Evolutionary conservation across 37 sponge, comb jelly and placozoan genomes (phyloP).

Genomic region (Eunapius fragilis): DNA sequence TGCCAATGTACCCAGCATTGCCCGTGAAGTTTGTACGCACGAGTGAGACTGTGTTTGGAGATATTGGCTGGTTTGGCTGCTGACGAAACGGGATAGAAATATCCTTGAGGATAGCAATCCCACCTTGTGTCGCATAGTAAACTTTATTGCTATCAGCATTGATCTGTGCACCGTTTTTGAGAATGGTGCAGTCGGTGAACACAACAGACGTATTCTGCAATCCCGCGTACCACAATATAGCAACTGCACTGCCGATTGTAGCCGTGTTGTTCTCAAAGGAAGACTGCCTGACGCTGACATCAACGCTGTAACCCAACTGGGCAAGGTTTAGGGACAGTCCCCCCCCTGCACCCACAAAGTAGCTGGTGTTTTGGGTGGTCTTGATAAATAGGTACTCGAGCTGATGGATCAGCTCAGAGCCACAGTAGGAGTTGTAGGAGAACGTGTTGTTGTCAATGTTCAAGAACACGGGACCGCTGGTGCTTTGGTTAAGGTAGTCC

Average conservation of each 20-base stretch:
- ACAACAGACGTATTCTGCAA: neutral
- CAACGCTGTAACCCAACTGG: conserved; percentile 31
- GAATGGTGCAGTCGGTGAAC: conserved; percentile 31
- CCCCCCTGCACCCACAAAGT: conserved; percentile 49
- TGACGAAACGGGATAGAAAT: neutral
- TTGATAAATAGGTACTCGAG: neutral
- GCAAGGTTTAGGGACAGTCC: conserved; percentile 48
- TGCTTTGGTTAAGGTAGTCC: conserved; percentile 12
- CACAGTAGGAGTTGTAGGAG: conserved; percentile 49
- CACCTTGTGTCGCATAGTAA: neutral
- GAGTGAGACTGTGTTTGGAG: neutral
- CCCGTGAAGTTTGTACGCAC: conserved; percentile 1
- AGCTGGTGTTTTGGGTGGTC: neutral
- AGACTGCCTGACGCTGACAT: neutral
- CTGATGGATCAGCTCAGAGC: neutral
- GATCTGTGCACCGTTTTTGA: conserved; percentile 7
- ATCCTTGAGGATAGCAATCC: neutral
- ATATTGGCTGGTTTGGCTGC: neutral
- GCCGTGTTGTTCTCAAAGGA: conserved; percentile 53
- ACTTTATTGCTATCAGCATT: too few relatives aligned
- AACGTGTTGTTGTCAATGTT: conserved; percentile 25
- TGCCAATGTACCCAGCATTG: neutral
- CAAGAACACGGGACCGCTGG: neutral
- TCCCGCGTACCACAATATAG: conserved; percentile 23
- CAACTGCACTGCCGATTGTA: conserved; percentile 29